Evolutionary conservation across 2,113 vertebrate species (phyloP).

Genomic region (Sylvilagus bachmani): DNA sequence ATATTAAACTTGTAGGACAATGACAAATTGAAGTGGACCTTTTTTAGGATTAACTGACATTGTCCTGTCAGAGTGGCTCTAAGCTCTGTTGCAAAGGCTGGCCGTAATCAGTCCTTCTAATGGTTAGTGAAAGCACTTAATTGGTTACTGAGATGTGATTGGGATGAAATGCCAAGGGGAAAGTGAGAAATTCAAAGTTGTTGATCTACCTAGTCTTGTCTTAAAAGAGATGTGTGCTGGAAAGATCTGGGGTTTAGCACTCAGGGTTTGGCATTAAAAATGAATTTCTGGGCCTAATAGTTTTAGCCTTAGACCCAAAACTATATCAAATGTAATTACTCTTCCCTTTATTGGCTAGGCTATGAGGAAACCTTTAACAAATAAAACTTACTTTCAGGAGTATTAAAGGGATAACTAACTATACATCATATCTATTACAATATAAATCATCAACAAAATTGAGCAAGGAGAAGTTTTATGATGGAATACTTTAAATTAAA

Average conservation of each 20-base stretch:
- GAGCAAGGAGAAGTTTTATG: conserved; percentile 58
- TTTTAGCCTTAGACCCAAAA: conserved; percentile 72
- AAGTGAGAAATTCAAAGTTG: conserved; percentile 69
- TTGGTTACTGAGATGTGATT: conserved; percentile 68
- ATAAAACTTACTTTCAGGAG: conserved; percentile 66
- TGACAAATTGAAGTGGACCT: conserved; percentile 69
- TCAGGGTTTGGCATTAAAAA: conserved; percentile 69
- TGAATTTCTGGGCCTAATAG: conserved; percentile 64
- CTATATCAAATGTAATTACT: conserved; percentile 70
- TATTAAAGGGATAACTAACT: conserved; percentile 47
- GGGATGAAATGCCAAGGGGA: conserved; percentile 67
- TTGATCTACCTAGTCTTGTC: conserved; percentile 66
- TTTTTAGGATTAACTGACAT: conserved; percentile 62
- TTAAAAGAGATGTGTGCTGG: conserved; percentile 68
- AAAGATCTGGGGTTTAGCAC: conserved; percentile 64
- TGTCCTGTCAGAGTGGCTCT: conserved; percentile 50
- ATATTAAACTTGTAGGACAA: conserved; percentile 66
- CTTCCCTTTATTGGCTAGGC: conserved; percentile 56
- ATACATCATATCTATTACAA: conserved; percentile 39
- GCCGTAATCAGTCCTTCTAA: conserved; percentile 63
- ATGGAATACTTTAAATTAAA: conserved; percentile 43
- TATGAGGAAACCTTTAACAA: conserved; percentile 69
- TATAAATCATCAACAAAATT: conserved; percentile 27
- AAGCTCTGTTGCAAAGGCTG: conserved; percentile 25
- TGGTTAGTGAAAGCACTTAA: conserved; percentile 74